Base-by-base conservation (phyloP, 2,113 vertebrate genomes). In the Rhombomys opimus region DNA sequence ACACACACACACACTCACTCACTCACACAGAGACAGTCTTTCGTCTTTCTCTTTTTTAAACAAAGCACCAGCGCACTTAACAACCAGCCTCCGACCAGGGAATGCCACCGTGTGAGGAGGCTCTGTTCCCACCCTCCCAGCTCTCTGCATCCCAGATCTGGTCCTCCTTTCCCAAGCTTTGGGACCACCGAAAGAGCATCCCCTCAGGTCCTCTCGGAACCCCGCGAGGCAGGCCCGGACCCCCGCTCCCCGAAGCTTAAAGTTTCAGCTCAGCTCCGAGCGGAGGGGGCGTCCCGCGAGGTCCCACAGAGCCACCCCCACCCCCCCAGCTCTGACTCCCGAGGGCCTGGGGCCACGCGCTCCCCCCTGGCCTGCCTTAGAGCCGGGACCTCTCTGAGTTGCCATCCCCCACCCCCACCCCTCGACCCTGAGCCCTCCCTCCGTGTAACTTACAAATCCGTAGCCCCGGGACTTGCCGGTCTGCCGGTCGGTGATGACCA, bases 401-500 rank as follows among this genome's bases (percentile, higher is more conserved):
- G 22, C 3, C 72, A 12, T 14, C 11, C 2, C 57, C 57, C 15
- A 13, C 23, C 68, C 46, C 23, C 35, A 2, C 12, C 12, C 25
- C 11, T 4, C 41, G 41, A 41, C 12, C 12, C 25, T 8, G 5
- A 4, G 11, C 0, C 9, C 9, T 7, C 15, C 18, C 13, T n/a
- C 94, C 20, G 7, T n/a, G 27, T 67, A 82, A 99, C 99, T 99
- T 99, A 99, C 99, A 98, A 99, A 99, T 99, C 99, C 99, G 96
- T 99, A 99, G 97, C 99, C 99, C 96, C 99, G 98, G 85, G 99
- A 99, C 98, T 99, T 99, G 96, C 99, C 99, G 75, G 99, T 99
- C 99, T 99, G 99, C 97, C 99, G 98, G 99, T 99, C 99, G 38
- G 99, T 99, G 97, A 99, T 99, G 97, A 99, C 99, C 98, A 99